Percentiles rank a stretch among this genome's conserved stretches.
phyloP scores from a whole-genome alignment of 2,888 invertebrate species.

The Anoncus sp. region DNA sequence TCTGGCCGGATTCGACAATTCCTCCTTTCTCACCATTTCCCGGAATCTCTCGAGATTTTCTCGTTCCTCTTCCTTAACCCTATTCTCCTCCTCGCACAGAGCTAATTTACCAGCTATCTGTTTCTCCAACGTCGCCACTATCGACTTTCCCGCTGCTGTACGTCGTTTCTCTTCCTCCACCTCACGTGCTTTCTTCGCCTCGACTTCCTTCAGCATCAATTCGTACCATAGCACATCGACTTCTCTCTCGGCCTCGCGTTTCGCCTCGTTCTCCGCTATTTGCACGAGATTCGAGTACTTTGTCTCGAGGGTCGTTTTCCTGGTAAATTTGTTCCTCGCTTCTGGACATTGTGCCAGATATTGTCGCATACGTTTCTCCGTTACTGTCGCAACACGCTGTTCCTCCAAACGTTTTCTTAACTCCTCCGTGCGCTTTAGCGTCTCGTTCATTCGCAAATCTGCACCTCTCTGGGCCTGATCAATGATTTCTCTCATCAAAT shows the following conservation, averaged over 20 bases:
- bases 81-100: conserved; percentile 69
- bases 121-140: conserved; percentile 65
- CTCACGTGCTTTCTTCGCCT: conserved; percentile 79
- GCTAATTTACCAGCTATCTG: conserved; percentile 74
- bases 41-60: conserved; percentile 69
- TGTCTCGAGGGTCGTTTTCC: conserved; percentile 84
- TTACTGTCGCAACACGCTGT: conserved; percentile 84
- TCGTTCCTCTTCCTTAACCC: conserved; percentile 69
- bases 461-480: conserved; percentile 84
- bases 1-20: conserved; percentile 65
- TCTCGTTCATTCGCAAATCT: conserved; percentile 84
- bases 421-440: conserved; percentile 83
- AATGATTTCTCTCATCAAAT: conserved; percentile 84
- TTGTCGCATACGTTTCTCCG: conserved; percentile 82
- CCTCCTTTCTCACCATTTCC: conserved; percentile 70
- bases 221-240: conserved; percentile 87
- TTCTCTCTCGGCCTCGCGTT: conserved; percentile 84
- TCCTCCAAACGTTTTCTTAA: conserved; percentile 84
- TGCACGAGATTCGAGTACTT: conserved; percentile 86
- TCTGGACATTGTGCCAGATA: conserved; percentile 82
- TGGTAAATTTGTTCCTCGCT: conserved; percentile 83
- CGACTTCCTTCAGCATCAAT: conserved; percentile 85
- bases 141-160: conserved; percentile 41
- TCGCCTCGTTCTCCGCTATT: conserved; percentile 86
- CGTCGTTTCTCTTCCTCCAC: conserved; percentile 70